Evolutionary conservation across 2,797 vertebrate genomes (phyloP).

Genomic region (Pampus argenteus): DNA sequence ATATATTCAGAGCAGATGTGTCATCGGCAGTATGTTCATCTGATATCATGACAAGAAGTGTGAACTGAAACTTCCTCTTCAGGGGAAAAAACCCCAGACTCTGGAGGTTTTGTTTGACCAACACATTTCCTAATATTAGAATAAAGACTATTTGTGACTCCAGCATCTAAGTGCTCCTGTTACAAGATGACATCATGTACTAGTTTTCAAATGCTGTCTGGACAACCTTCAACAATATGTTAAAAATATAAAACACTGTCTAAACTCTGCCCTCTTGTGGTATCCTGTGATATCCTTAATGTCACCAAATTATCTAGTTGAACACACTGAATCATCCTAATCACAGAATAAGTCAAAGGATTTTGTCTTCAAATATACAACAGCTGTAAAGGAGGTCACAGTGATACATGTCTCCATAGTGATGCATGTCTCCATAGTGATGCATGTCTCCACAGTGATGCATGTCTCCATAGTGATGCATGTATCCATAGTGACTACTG

Average conservation of each 20-base stretch:
- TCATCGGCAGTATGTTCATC: conserved; percentile 29
- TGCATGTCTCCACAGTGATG: neutral
- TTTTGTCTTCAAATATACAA: neutral
- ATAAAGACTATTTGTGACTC: neutral
- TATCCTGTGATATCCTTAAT: neutral
- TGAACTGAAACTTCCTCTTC: conserved; percentile 24
- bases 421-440: neutral
- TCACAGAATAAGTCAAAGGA: neutral
- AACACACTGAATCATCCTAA: neutral
- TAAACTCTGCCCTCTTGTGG: conserved; percentile 59
- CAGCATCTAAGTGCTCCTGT: neutral
- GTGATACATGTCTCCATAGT: neutral
- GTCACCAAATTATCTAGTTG: no score
- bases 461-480: neutral
- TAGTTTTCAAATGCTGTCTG: conserved; percentile 5
- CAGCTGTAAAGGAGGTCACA: neutral
- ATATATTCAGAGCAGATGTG: conserved; percentile 29
- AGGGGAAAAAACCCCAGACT: conserved; percentile 7
- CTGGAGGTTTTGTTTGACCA: neutral
- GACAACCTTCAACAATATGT: conserved; percentile 26
- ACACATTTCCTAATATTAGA: neutral
- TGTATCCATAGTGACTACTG: neutral
- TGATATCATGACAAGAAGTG: conserved; percentile 16
- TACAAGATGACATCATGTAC: neutral
- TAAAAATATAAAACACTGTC: conserved; percentile 1